phyloP scores from a whole-genome alignment of 2,797 vertebrate genomes.

The Phataginus tetradactyla region DNA sequence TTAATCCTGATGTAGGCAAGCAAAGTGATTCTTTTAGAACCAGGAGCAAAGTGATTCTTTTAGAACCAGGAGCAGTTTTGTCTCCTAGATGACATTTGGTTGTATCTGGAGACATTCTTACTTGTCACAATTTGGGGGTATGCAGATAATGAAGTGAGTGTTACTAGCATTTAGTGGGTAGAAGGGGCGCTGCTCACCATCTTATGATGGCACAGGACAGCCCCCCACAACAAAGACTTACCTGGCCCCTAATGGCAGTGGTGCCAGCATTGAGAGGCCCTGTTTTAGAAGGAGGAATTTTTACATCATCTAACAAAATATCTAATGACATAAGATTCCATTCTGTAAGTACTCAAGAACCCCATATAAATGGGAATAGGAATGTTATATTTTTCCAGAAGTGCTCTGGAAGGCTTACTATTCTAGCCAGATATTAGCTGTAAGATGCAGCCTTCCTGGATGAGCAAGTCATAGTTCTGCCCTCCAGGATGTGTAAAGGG shows the following conservation, averaged over 20 bases:
- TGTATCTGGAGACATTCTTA: neutral
- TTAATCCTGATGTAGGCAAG: constrained; percentile 64
- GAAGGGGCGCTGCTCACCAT: neutral
- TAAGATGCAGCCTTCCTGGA: neutral
- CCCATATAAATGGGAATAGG: neutral
- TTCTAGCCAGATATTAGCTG: neutral
- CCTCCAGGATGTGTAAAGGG: neutral
- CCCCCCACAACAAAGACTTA: neutral
- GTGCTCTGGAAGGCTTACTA: neutral
- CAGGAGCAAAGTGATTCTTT: constrained; percentile 64
- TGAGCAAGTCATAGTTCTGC: neutral
- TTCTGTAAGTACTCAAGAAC: neutral
- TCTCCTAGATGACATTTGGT: neutral
- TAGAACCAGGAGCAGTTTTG: neutral
- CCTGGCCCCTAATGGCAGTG: neutral
- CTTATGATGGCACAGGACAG: neutral
- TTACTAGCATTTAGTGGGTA: neutral
- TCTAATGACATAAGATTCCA: constrained; percentile 6
- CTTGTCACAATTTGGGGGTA: neutral
- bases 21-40: constrained; percentile 65
- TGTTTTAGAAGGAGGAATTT: constrained; percentile 69
- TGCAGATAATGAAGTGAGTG: neutral
- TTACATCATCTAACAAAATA: constrained; percentile 67
- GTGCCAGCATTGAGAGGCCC: neutral
- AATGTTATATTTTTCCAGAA: neutral